phyloP scores from a whole-genome alignment of 2,797 vertebrate genomes.

The Peromyscus attwateri region DNA sequence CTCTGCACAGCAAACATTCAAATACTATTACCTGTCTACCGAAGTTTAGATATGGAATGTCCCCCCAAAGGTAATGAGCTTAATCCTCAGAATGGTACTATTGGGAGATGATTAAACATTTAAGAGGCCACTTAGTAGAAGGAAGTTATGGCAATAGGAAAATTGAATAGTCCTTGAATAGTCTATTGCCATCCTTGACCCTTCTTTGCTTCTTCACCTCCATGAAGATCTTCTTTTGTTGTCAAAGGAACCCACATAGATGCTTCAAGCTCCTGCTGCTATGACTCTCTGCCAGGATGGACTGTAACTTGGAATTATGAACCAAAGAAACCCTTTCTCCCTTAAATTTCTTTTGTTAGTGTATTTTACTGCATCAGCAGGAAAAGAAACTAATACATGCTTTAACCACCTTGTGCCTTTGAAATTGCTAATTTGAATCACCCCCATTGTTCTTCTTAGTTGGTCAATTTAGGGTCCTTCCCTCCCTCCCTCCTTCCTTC shows the following conservation, averaged over 20 bases:
- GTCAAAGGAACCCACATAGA: background rate
- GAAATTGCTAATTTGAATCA: conserved; percentile 49
- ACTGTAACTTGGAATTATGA: background rate
- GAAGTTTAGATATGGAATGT: background rate
- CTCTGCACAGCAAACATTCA: conserved; percentile 18
- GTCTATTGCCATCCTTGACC: background rate
- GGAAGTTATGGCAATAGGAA: background rate
- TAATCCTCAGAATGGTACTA: background rate
- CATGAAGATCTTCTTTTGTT: background rate
- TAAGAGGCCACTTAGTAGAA: background rate
- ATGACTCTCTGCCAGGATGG: background rate
- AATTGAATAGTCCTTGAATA: background rate
- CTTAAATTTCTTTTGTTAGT: background rate
- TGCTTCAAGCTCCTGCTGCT: background rate
- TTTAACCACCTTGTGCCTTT: background rate
- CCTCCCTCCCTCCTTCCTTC: background rate
- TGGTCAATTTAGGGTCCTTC: background rate
- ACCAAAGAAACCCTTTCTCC: background rate
- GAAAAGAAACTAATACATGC: background rate
- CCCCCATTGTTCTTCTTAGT: background rate
- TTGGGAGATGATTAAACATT: background rate
- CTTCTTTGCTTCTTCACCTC: background rate
- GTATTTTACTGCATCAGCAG: background rate
- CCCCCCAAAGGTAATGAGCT: background rate
- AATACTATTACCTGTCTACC: background rate